A percentile compares a stretch with the other conserved stretches of the same genome.
Evolutionary conservation across 2,113 vertebrate genomes (phyloP).

Genomic region (Albula glossodonta): DNA sequence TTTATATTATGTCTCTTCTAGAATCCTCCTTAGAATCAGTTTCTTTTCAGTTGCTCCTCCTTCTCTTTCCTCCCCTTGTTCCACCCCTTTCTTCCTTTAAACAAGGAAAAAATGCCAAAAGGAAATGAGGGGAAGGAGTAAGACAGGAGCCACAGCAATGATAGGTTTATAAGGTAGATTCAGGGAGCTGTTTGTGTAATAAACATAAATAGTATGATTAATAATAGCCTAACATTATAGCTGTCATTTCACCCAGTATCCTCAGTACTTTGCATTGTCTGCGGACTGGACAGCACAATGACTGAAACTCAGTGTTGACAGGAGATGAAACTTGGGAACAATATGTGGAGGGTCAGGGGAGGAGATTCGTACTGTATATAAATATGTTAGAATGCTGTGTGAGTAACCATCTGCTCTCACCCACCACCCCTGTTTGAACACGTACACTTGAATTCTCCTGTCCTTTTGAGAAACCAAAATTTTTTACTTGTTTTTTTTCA

Average conservation of each 20-base stretch:
- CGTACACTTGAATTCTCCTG: constrained; percentile 38
- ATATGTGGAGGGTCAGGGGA: background rate
- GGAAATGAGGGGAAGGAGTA: background rate
- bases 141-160: background rate
- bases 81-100: background rate
- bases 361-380: constrained; percentile 35
- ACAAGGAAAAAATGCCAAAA: constrained; percentile 4
- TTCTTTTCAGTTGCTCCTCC: constrained; percentile 6
- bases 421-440: constrained; percentile 20
- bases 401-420: constrained; percentile 13
- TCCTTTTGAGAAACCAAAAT: constrained; percentile 36
- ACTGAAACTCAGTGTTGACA: constrained; percentile 22
- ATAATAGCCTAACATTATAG: background rate
- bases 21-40: constrained; percentile 18
- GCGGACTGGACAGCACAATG: constrained; percentile 23
- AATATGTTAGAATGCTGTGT: constrained; percentile 22
- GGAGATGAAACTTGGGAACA: background rate
- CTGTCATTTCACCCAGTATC: constrained; percentile 15
- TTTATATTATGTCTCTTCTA: constrained; percentile 14
- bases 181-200: constrained; percentile 12
- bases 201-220: constrained; percentile 18
- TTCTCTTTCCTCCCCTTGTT: background rate
- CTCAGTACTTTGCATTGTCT: constrained; percentile 20
- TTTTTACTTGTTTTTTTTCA: constrained; percentile 15
- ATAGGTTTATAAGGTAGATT: constrained; percentile 17